Evolutionary conservation across 2,797 vertebrate genomes (phyloP).

Genomic region (Enteromius anoplus): DNA sequence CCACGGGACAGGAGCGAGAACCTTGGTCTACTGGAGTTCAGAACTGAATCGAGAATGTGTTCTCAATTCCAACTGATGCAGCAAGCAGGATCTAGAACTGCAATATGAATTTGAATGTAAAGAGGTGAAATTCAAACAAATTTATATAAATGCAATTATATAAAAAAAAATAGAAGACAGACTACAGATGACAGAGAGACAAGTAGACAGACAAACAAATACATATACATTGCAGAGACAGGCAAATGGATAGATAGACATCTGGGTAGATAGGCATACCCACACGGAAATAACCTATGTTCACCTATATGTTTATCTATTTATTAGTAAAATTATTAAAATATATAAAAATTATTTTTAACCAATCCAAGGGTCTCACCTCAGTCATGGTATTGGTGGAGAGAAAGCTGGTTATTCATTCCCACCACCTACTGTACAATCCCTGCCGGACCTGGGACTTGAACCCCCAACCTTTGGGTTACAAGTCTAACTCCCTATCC

Average conservation of each 20-base stretch:
- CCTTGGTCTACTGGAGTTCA: constrained; percentile 32
- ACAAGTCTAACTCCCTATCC: too few species aligned
- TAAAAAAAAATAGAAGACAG: not conserved
- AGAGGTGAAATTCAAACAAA: not conserved
- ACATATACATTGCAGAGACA: not conserved
- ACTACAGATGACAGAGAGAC: not conserved
- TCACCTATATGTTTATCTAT: too few species aligned
- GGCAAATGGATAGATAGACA: not conserved
- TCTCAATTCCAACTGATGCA: not conserved
- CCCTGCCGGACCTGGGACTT: too few species aligned
- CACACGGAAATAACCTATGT: too few species aligned
- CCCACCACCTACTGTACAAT: too few species aligned
- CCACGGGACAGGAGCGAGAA: constrained; percentile 4
- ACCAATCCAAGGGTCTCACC: too few species aligned
- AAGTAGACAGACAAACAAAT: not conserved
- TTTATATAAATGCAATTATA: not conserved
- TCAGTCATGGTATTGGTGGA: too few species aligned
- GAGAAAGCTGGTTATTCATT: too few species aligned
- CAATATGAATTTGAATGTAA: not conserved
- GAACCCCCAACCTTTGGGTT: too few species aligned
- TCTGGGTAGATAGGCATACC: too few species aligned
- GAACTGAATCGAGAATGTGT: constrained; percentile 22
- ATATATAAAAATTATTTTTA: too few species aligned
- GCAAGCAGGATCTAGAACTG: not conserved
- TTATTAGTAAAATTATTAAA: too few species aligned